Percentiles rank a stretch among this genome's conserved stretches.
These are phyloP conservation scores for Drosophila ohnishii DNA, from an alignment of 1,140 invertebrate species.

Conservation along the genomic window DNA sequence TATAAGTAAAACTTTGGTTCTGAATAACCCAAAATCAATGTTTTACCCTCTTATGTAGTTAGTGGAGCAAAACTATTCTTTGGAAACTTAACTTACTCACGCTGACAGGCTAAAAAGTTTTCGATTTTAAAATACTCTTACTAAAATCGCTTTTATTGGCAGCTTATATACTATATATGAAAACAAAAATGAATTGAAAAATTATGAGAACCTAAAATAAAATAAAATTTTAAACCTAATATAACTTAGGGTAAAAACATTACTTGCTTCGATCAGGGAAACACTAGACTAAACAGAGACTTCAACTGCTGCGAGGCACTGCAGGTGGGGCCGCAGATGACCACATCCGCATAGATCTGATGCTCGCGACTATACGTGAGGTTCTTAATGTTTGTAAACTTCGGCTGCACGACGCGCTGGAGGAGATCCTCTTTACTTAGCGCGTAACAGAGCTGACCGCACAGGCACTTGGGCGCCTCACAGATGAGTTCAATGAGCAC, in stretches of 20 bases:
- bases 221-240: not conserved
- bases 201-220: not conserved
- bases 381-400: constrained; percentile 72
- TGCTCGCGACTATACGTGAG: constrained; percentile 77
- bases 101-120: not conserved
- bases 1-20: not conserved
- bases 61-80: not conserved
- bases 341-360: constrained; percentile 74
- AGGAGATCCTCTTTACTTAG: constrained; percentile 33
- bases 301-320: constrained; percentile 33
- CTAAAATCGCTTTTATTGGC: constrained; percentile 46
- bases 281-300: constrained; percentile 15
- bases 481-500: constrained; percentile 71
- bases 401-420: constrained; percentile 63
- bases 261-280: constrained; percentile 15
- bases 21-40: constrained; percentile 10
- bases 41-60: not conserved
- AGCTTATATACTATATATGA: constrained; percentile 1
- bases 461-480: constrained; percentile 73
- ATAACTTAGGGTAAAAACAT: not conserved
- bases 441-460: constrained; percentile 71
- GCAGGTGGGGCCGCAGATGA: constrained; percentile 64
- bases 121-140: not conserved
- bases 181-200: not conserved
- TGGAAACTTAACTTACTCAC: not conserved